Percentiles rank a stretch among this genome's conserved stretches.
phyloP scores from a whole-genome alignment of 2,113 vertebrate species.

The Triplophysa tibetana region DNA sequence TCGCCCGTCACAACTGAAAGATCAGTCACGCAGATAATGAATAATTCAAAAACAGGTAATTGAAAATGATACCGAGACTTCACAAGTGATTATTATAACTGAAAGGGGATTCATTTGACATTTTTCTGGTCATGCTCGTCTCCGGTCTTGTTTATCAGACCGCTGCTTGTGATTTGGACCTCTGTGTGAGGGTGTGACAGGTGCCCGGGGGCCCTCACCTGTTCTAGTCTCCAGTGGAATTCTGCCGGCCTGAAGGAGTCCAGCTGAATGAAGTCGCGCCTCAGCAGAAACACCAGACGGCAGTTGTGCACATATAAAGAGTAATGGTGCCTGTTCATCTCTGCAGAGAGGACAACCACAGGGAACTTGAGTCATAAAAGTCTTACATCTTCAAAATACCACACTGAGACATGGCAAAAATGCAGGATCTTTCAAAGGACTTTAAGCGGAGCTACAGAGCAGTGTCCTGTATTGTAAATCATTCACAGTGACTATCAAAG shows the following conservation, averaged over 20 bases:
- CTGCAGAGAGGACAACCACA: conserved; percentile 69
- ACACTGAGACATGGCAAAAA: neutral
- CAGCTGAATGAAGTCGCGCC: conserved; percentile 90
- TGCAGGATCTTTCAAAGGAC: too few relatives aligned
- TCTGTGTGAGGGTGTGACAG: neutral
- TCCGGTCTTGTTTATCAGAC: conserved; percentile 2
- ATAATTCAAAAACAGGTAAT: conserved; percentile 40
- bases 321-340: conserved; percentile 97
- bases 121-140: conserved; percentile 9
- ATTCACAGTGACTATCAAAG: neutral
- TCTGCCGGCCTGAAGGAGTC: conserved; percentile 94
- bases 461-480: neutral
- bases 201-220: conserved; percentile 74
- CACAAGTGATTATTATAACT: conserved; percentile 27
- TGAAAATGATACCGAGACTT: conserved; percentile 42
- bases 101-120: conserved; percentile 1
- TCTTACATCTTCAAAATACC: neutral
- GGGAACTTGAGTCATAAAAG: neutral
- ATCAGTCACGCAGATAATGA: conserved; percentile 31
- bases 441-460: too few relatives aligned
- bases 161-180: conserved; percentile 10
- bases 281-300: conserved; percentile 90
- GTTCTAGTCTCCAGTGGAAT: conserved; percentile 98
- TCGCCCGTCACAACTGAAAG: conserved; percentile 13
- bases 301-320: conserved; percentile 96